Evolutionary conservation across 2,113 vertebrate species (phyloP).

Genomic region (Pollimyrus isidori): DNA sequence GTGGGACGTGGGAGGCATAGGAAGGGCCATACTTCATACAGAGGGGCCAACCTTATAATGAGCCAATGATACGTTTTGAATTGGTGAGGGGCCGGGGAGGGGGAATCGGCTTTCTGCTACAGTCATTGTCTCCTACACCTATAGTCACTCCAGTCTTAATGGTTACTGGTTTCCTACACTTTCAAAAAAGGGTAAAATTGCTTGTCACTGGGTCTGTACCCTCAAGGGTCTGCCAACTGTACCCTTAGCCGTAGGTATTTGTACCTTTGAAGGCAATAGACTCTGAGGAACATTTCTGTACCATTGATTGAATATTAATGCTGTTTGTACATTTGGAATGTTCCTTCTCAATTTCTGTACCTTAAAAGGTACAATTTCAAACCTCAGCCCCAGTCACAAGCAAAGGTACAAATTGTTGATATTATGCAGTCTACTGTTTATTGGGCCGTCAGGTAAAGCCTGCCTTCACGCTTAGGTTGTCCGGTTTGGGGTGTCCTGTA

Average conservation of each 20-base stretch:
- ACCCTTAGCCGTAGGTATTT: too few relatives aligned
- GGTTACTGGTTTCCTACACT: neutral
- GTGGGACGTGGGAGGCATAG: neutral
- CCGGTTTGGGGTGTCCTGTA: neutral
- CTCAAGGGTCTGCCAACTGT: too few relatives aligned
- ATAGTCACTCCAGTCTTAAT: neutral
- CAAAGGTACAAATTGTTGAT: too few relatives aligned
- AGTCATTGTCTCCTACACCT: neutral
- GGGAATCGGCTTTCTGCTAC: neutral
- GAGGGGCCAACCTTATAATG: neutral
- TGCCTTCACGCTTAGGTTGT: neutral
- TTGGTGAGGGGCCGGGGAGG: neutral
- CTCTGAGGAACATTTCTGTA: too few relatives aligned
- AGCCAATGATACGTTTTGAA: neutral
- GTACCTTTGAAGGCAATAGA: too few relatives aligned
- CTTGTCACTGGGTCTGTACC: too few relatives aligned
- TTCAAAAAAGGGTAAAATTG: too few relatives aligned
- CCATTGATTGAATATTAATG: too few relatives aligned
- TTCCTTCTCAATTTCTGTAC: too few relatives aligned
- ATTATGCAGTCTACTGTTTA: neutral
- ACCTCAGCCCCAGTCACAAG: too few relatives aligned
- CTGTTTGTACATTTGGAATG: too few relatives aligned
- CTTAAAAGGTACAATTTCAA: too few relatives aligned
- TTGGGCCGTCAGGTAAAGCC: neutral
- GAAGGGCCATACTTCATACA: neutral